phyloP scores from a whole-genome alignment of 1,140 invertebrate genomes.

The Macrosteles quadrilineatus region DNA sequence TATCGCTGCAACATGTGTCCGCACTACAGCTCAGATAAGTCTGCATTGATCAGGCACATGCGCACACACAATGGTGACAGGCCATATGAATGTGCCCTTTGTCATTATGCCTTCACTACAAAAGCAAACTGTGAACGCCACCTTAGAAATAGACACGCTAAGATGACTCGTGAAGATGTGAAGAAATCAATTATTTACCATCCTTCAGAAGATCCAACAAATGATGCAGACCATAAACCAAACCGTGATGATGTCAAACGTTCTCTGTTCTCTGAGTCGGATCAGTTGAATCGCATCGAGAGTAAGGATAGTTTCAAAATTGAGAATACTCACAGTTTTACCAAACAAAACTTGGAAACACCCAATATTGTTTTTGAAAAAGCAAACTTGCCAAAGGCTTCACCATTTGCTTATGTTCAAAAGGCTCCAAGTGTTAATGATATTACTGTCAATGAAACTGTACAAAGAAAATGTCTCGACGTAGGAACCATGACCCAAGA shows the following conservation, averaged over 20 bases:
- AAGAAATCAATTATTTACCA: conserved; percentile 85
- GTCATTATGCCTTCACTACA: conserved; percentile 95
- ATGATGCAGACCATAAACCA: conserved; percentile 52
- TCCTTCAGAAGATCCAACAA: conserved; percentile 76
- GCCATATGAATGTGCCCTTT: conserved; percentile 91
- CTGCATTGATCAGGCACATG: conserved; percentile 85
- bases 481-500: conserved; percentile 39
- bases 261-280: conserved; percentile 33
- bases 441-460: conserved; percentile 11
- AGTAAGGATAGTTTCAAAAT: conserved; percentile 6
- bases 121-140: conserved; percentile 91
- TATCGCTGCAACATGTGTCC: conserved; percentile 88
- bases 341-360: not conserved
- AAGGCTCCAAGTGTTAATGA: not conserved
- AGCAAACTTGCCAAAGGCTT: not conserved
- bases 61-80: conserved; percentile 92
- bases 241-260: conserved; percentile 36
- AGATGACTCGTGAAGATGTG: conserved; percentile 80
- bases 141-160: conserved; percentile 85
- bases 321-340: not conserved
- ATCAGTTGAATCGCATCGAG: not conserved
- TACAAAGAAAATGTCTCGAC: conserved; percentile 31
- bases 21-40: conserved; percentile 86
- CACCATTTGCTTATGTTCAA: not conserved
- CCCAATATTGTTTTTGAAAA: not conserved